Base-by-base conservation (phyloP, 2,797 vertebrate species). In the Propithecus perrieri region DNA sequence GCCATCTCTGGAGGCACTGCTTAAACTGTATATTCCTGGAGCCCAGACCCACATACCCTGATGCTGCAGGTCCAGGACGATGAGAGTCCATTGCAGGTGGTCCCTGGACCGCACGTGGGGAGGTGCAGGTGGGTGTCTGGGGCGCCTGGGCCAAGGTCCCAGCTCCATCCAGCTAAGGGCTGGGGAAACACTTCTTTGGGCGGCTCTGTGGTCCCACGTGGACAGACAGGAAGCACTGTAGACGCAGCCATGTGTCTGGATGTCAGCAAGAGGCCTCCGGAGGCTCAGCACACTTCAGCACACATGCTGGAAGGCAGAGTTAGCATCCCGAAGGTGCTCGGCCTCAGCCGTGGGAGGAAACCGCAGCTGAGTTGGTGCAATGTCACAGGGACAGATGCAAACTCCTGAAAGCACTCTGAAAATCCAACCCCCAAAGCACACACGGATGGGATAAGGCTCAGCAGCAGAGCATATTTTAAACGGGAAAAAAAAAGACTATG, bases 141-240 rank as follows among this genome's bases (percentile, higher is more conserved):
- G 61, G 76, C 0, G 0, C 35, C 33, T 79, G 35, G 48, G 26
- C 38, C 4, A 8, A 67, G 9, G 18, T 17, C 41, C 15, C 33
- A 24, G 24, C 15, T 1, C 43, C 1, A 0, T 38, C 83, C 85
- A 14, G 2, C 24, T 28, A 14, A 53, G 28, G 26, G 18, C 35
- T 3, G 38, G 20, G 61, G 15, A 75, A 28, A 71, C 0, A 1
- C 10, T 14, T 24, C 35, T 46, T 15, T 14, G 5, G 22, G 61
- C 80, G 33, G 76, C 14, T 28, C 67, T 5, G n/a, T 0, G 0
- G 30, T 41, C 7, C 14, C 3, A 12, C 20, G 0, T 1, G 2
- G 69, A 22, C 28, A 46, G 69, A 14, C 63, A 69, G 57, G 57
- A 96, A 78, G 48, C 5, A 22, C 33, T 24, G 1, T 0, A 86